Conservation (phyloP, 1,140 invertebrate genomes). For the Pristionchus pacificus region DNA sequence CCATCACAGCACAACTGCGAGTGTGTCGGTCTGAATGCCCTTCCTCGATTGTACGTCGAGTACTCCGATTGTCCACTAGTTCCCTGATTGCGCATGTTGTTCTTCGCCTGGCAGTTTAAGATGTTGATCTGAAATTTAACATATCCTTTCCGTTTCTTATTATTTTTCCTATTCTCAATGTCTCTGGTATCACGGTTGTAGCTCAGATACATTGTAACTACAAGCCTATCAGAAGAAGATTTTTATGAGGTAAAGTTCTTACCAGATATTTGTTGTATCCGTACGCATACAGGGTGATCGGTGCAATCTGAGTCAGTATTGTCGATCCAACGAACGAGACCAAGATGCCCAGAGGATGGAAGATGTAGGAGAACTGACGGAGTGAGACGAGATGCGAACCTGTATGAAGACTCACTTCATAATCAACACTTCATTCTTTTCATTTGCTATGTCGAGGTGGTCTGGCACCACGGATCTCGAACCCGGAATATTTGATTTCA, state of each 20-base stretch:
- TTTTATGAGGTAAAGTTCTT: too few species aligned
- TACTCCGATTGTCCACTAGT: conserved; percentile 7
- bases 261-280: conserved; percentile 51
- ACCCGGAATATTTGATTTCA: too few species aligned
- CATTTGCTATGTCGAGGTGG: too few species aligned
- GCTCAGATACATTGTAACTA: too few species aligned
- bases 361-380: conserved; percentile 20
- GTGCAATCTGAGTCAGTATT: conserved; percentile 44
- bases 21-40: neutral
- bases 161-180: too few species aligned
- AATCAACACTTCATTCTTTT: too few species aligned
- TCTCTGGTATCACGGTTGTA: too few species aligned
- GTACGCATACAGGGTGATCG: conserved; percentile 50
- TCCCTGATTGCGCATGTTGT: conserved; percentile 3
- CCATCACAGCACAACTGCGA: conserved; percentile 45
- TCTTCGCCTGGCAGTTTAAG: conserved; percentile 19
- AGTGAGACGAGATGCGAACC: too few species aligned
- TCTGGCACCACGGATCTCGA: too few species aligned
- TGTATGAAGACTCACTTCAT: too few species aligned
- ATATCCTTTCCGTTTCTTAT: too few species aligned
- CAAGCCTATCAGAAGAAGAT: too few species aligned
- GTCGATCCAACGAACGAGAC: conserved; percentile 38
- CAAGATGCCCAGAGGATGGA: conserved; percentile 36
- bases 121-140: conserved; percentile 22
- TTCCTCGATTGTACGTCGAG: conserved; percentile 3